phyloP scores from a whole-genome alignment of 2,113 vertebrate genomes.

The Damaliscus lunatus region DNA sequence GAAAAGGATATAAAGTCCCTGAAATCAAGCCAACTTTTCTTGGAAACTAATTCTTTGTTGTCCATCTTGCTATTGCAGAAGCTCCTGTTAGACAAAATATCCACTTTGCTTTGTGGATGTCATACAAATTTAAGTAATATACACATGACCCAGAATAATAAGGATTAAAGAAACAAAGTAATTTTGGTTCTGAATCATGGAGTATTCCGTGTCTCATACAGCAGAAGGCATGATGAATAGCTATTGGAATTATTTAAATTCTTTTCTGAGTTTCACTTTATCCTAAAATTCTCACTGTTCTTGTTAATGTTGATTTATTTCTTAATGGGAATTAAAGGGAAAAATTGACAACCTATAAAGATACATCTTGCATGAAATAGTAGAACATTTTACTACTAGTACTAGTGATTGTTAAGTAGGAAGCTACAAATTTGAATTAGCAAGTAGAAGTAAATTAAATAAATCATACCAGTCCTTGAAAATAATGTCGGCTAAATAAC shows the following conservation, averaged over 20 bases:
- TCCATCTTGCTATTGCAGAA: slow-evolving; percentile 52
- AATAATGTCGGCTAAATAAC: slow-evolving; percentile 41
- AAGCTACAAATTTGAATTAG: slow-evolving; percentile 18
- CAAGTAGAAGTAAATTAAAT: slow-evolving; percentile 14
- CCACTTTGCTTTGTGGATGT: slow-evolving; percentile 41
- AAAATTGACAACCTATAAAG: slow-evolving; percentile 48
- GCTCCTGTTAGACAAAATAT: slow-evolving; percentile 58
- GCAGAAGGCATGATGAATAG: slow-evolving; percentile 28
- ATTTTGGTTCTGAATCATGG: slow-evolving; percentile 37
- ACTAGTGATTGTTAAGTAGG: slow-evolving; percentile 46
- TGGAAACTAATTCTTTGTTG: slow-evolving; percentile 70
- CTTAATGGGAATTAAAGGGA: slow-evolving; percentile 40
- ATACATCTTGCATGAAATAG: slow-evolving; percentile 9
- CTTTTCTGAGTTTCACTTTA: slow-evolving; percentile 59
- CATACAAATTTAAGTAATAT: slow-evolving; percentile 48
- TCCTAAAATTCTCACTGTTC: slow-evolving; percentile 58
- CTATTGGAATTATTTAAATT: slow-evolving; percentile 64
- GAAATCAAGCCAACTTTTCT: slow-evolving; percentile 71
- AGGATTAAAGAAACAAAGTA: slow-evolving; percentile 51
- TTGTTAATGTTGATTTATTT: slow-evolving; percentile 66
- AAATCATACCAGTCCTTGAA: slow-evolving; percentile 27
- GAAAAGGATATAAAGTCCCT: slow-evolving; percentile 62
- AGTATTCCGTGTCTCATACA: slow-evolving; percentile 43
- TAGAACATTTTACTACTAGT: slow-evolving; percentile 51
- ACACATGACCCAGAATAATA: slow-evolving; percentile 37